phyloP scores from a whole-genome alignment of 2,888 invertebrate genomes.

The Matsumyia berberina region DNA sequence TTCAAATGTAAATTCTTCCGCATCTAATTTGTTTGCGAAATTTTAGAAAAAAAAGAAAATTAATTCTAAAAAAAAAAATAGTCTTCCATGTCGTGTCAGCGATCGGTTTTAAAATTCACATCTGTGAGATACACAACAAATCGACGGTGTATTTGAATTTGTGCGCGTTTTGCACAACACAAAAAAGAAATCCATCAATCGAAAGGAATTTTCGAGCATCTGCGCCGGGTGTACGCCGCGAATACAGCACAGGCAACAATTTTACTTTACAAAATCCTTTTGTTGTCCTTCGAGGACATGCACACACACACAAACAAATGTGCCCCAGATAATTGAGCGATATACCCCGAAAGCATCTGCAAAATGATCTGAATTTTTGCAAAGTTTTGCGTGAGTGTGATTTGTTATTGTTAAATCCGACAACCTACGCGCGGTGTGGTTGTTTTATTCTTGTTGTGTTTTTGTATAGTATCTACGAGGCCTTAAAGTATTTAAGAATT shows the following conservation, averaged over 20 bases:
- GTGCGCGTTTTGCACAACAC: constrained; percentile 42
- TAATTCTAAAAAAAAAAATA: constrained; percentile 9
- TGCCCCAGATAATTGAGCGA: constrained; percentile 30
- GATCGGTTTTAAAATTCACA: constrained; percentile 26
- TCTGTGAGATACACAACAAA: constrained; percentile 42
- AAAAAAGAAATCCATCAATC: constrained; percentile 43
- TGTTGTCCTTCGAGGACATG: constrained; percentile 61
- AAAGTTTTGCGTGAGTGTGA: constrained; percentile 28
- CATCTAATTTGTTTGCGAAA: constrained; percentile 34
- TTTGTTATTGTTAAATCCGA: constrained; percentile 32
- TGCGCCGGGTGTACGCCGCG: constrained; percentile 74
- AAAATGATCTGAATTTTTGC: constrained; percentile 25
- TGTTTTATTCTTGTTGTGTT: constrained; percentile 17
- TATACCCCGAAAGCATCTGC: constrained; percentile 34
- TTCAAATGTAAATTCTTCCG: constrained; percentile 46
- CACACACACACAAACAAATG: constrained; percentile 15
- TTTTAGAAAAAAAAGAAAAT: constrained; percentile 18
- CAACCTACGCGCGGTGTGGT: constrained; percentile 8
- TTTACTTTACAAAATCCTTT: constrained; percentile 55
- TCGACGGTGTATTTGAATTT: constrained; percentile 51
- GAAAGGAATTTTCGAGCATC: constrained; percentile 65
- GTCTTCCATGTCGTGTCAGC: constrained; percentile 31
- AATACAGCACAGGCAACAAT: constrained; percentile 51
- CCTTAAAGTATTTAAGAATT: constrained; percentile 58
- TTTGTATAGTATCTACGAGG: constrained; percentile 46